Evolutionary conservation across 2,797 vertebrate species (phyloP).

Genomic region (Enteromius trimaculatus): DNA sequence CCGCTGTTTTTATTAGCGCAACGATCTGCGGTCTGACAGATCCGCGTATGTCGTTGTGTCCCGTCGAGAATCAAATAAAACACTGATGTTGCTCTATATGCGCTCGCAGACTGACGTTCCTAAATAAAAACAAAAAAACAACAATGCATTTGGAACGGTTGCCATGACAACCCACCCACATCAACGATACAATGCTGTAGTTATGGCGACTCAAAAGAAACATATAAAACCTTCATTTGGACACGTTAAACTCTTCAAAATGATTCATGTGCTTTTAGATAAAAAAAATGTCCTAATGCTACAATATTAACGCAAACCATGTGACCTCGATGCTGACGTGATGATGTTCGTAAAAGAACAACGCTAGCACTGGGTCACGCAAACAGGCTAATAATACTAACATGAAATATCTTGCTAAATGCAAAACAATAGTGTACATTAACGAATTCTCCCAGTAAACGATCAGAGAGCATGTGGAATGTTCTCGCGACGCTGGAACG

Average conservation of each 20-base stretch:
- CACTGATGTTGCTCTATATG: background rate
- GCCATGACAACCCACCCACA: background rate
- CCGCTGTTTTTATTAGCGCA: background rate
- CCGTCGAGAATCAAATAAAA: background rate
- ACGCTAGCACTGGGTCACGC: background rate
- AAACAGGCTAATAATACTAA: background rate
- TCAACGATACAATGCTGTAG: background rate
- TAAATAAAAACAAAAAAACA: background rate
- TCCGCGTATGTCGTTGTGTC: background rate
- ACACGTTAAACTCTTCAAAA: background rate
- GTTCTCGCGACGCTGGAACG: background rate
- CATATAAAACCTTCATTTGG: background rate
- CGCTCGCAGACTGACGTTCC: background rate
- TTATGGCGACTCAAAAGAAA: background rate
- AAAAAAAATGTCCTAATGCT: conserved; percentile 9
- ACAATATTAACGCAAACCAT: background rate
- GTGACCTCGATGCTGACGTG: background rate
- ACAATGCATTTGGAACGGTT: background rate
- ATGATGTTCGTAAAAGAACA: background rate
- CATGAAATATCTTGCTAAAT: background rate
- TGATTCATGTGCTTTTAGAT: background rate
- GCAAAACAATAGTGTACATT: background rate
- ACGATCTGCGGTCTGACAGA: background rate
- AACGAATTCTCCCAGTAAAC: background rate
- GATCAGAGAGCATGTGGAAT: background rate